phyloP scores from a whole-genome alignment of 1,140 invertebrate species.

The Paraescarpia echinospica region DNA sequence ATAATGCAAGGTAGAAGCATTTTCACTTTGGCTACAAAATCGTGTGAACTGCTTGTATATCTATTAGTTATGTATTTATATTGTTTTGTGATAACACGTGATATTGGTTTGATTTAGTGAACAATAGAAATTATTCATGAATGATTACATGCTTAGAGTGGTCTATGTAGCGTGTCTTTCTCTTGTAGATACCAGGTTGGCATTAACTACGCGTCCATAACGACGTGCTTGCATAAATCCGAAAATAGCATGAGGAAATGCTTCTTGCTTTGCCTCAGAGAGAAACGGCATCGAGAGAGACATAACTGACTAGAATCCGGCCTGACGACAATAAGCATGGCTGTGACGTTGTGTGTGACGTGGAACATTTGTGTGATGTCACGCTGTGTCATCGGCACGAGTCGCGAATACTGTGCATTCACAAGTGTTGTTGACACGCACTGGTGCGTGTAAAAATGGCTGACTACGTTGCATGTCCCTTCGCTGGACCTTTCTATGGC shows the following conservation, averaged over 20 bases:
- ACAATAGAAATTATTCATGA: too few species aligned
- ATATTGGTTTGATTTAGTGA: too few species aligned
- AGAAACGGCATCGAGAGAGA: neutral
- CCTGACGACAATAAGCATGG: neutral
- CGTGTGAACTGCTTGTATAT: too few species aligned
- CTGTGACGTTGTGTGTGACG: neutral
- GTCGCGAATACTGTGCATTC: too few species aligned
- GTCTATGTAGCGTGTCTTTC: neutral
- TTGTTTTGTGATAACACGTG: too few species aligned
- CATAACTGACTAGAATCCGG: neutral
- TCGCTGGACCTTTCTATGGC: too few species aligned
- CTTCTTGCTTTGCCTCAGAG: neutral
- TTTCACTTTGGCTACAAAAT: too few species aligned
- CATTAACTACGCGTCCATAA: neutral
- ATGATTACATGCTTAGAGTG: neutral
- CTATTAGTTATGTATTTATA: too few species aligned
- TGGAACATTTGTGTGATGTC: neutral
- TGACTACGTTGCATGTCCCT: neutral
- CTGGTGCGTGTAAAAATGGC: neutral
- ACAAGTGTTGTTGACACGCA: neutral
- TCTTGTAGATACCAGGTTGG: neutral
- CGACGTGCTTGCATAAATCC: neutral
- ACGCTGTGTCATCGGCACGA: neutral
- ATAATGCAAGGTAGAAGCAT: too few species aligned
- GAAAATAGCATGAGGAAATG: neutral